These are phyloP conservation scores for Borostomias antarcticus DNA, from an alignment of 2,797 vertebrate genomes.

Conservation along the genomic window DNA sequence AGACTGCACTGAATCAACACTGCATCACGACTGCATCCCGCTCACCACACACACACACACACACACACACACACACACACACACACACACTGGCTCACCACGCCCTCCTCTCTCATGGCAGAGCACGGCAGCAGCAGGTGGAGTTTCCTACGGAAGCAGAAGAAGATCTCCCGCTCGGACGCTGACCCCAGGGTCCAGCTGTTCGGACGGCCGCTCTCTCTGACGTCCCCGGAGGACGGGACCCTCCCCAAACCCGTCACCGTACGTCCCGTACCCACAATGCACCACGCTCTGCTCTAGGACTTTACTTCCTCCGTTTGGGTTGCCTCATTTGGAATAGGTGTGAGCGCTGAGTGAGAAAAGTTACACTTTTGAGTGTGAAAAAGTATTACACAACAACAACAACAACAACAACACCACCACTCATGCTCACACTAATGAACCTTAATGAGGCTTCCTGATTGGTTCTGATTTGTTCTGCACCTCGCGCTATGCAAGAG, in stretches of 20 bases:
- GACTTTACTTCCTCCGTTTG: conserved; percentile 7
- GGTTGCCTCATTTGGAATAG: neutral
- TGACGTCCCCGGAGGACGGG: conserved; percentile 76
- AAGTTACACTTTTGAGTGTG: neutral
- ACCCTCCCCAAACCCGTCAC: conserved; percentile 84
- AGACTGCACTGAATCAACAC: neutral
- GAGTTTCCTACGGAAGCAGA: conserved; percentile 78
- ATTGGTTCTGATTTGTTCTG: neutral
- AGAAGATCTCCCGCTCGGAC: conserved; percentile 57
- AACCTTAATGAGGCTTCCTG: neutral
- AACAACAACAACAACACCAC: too few relatives aligned
- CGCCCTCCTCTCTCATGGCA: conserved; percentile 46
- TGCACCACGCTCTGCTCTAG: neutral
- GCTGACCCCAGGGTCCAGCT: conserved; percentile 69
- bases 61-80: neutral
- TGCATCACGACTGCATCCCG: neutral
- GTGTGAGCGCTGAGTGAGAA: conserved; percentile 3
- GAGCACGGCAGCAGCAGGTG: conserved; percentile 79
- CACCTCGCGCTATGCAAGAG: neutral
- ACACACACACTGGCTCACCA: conserved; percentile 33
- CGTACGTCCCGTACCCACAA: conserved; percentile 66
- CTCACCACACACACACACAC: too few relatives aligned
- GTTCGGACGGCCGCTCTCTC: conserved; percentile 84
- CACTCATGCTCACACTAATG: too few relatives aligned
- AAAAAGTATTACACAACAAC: too few relatives aligned